Evolutionary conservation across 2,797 vertebrate species (phyloP), one percentile per base, ranked within the genome.

Genomic region (Gymnocypris eckloni): DNA sequence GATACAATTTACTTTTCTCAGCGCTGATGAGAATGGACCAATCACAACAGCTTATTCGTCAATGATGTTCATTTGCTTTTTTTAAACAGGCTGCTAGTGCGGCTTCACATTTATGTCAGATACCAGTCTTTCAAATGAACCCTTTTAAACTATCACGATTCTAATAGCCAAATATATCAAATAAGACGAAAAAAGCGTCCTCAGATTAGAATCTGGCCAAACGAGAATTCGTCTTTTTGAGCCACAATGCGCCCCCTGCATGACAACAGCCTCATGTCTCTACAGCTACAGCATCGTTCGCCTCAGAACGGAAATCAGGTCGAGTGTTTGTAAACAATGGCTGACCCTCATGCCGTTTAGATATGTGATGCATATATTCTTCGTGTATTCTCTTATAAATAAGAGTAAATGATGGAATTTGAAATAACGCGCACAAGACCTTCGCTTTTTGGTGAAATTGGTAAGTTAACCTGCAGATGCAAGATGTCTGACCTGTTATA

Each of bases 391-490:
- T 41, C 4, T 20, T 22, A 61, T 64, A 67, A 79, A 78, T 75
- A 41, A 54, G n/a, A 79, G 54, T 16, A 66, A 33, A 48, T 70
- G 4, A 73, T 86, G 85, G 84, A 85, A 52, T 89, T 89, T 85
- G 89, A 89, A 8, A 69, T 86, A 83, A 86, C 80, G 28, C 84
- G 85, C n/a, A 39, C 87, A n/a, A 80, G 89, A 11, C 89, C 89
- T 13, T 89, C 89, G 37, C 84, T 90, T 12, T 90, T 86, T 37
- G 86, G 87, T 50, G 86, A 87, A 12, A 86, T 90, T 12, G 89
- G 88, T 90, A 85, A 90, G 89, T 84, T 67, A 39, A 41, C 37
- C 25, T 20, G 33, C 13, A 12, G 18, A 28, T 22, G 41, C 39
- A 7, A 28, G 22, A 12, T 43, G 52, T 72, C n/a, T 72, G 52